Evolutionary conservation across 2,113 vertebrate species (phyloP).

Genomic region (Australoheros scitulus): DNA sequence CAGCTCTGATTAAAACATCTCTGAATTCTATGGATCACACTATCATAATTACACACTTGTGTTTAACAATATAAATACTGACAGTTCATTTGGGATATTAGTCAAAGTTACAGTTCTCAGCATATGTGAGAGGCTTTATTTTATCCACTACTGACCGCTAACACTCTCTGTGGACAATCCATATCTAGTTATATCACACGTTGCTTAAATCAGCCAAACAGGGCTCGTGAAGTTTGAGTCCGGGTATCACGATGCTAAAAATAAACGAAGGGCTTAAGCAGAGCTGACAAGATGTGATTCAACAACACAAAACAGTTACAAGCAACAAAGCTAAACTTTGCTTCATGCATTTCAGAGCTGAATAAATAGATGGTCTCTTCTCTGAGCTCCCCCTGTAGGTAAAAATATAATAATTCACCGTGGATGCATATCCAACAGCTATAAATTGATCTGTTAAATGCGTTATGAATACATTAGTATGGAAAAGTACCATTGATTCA

Average conservation of each 20-base stretch:
- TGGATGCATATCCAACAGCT: background rate
- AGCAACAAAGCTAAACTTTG: background rate
- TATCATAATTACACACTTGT: background rate
- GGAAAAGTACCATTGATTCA: rapidly evolving
- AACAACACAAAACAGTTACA: background rate
- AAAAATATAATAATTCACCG: rapidly evolving
- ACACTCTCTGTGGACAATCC: background rate
- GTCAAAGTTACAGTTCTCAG: background rate
- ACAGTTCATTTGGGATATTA: background rate
- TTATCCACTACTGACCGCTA: background rate
- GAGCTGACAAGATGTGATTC: background rate
- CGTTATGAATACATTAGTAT: rapidly evolving
- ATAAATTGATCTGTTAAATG: background rate
- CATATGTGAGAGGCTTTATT: background rate
- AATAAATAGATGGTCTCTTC: background rate
- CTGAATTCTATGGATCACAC: background rate
- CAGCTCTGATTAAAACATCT: background rate
- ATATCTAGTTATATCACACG: background rate
- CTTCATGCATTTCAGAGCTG: background rate
- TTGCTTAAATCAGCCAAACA: background rate
- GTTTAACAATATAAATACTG: background rate
- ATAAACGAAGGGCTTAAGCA: background rate
- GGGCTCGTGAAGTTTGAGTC: background rate
- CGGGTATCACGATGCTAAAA: background rate
- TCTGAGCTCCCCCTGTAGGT: background rate